phyloP scores from a whole-genome alignment of 2,797 vertebrate genomes.

The Pseudocheirus occidentalis region DNA sequence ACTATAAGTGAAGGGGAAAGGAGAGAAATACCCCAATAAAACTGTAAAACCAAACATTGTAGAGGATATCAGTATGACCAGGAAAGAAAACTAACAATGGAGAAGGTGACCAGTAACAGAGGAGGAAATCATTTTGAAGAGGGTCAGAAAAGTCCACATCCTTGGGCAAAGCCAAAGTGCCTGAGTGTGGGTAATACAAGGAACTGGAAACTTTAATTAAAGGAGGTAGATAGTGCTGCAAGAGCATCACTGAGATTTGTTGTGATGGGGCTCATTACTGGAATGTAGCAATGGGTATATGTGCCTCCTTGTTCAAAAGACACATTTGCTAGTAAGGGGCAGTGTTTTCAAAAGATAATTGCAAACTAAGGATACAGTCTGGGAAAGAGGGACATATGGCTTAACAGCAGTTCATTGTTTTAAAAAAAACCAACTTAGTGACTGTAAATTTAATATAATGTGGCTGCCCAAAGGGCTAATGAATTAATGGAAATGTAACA shows the following conservation, averaged over 20 bases:
- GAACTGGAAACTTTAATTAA: background rate
- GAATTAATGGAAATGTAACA: background rate
- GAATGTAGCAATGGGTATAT: background rate
- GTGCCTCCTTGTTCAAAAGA: background rate
- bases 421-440: background rate
- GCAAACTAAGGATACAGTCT: background rate
- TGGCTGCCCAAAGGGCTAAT: background rate
- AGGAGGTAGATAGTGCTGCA: background rate
- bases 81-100: background rate
- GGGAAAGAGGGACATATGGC: background rate
- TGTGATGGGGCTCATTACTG: background rate
- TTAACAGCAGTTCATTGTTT: background rate
- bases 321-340: background rate
- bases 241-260: background rate
- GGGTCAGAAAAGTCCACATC: background rate
- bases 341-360: background rate
- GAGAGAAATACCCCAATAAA: background rate
- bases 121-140: background rate
- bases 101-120: background rate
- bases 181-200: background rate
- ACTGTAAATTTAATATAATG: background rate
- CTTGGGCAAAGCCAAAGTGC: background rate
- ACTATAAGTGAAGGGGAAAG: background rate
- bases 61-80: background rate
- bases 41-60: background rate